Evolutionary conservation across 2,888 invertebrate species (phyloP), one percentile per base, ranked within the genome.

Genomic region (Tinea pellionella): DNA sequence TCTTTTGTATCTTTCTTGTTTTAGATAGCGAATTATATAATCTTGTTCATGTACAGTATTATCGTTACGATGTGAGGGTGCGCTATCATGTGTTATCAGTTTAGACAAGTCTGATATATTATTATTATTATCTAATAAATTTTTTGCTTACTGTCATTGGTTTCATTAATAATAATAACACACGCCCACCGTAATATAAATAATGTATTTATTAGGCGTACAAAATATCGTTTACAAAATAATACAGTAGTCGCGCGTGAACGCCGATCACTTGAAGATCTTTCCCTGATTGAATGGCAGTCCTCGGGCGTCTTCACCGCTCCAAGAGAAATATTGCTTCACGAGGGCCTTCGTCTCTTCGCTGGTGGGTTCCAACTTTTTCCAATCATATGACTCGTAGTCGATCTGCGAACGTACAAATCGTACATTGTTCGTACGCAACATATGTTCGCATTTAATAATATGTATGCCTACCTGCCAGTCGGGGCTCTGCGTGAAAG

Each of bases 241-340:
- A n/a, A n/a, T n/a, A n/a, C 6, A 3, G 24, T 24, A 24, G 6
- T 6, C 24, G 6, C 6, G 24, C 6, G 24, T 3, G 24, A 24
- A 24, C 47, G n/a, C 12, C 11, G 65, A 9, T 80, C 73, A 99
- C 89, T 99, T 99, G 91, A 98, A 99, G 85, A 99, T 95, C 90
- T 99, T 99, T 84, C 99, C 99, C 90, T 99, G 97, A 89, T 97
- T 98, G 90, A 98, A 98, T 76, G 92, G 91, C 77, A 97, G 94
- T 62, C 97, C 98, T 59, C 90, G 80, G 77, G 94, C 94, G 81
- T 98, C 96, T 16, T 89, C 79, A 63, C 97, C 98, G 68, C 90
- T 89, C 97, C 97, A 97, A 51, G 94, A 90, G 83, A 98, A 94
- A 88, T 98, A 98, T 71, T 97, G 93, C 64, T 92, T 87, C 12